Evolutionary conservation across 2,797 vertebrate species (phyloP).

Genomic region (Chanos chanos): DNA sequence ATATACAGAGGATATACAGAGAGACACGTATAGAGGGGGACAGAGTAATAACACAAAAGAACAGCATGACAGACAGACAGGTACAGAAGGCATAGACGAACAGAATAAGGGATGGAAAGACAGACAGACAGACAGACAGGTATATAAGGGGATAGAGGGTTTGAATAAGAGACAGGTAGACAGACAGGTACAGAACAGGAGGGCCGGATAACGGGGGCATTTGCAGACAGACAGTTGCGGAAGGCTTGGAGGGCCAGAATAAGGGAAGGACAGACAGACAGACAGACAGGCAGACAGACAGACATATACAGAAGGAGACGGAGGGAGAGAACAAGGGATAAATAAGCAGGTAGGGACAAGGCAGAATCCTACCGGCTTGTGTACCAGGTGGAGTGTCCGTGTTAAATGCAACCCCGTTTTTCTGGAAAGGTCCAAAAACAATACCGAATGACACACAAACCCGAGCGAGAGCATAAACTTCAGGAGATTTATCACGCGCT

Average conservation of each 20-base stretch:
- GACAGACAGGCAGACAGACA: not conserved
- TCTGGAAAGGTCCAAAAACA: constrained; percentile 39
- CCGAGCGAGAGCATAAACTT: not conserved
- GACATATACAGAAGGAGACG: not conserved
- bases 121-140: not conserved
- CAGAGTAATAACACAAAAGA: too few species aligned
- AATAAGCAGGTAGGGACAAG: too few species aligned
- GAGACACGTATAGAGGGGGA: too few species aligned
- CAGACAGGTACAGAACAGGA: not conserved
- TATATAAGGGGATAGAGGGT: too few species aligned
- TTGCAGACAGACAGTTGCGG: too few species aligned
- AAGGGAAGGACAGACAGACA: not conserved
- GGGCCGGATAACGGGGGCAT: too few species aligned
- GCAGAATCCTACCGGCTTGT: constrained; percentile 53
- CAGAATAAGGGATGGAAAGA: too few species aligned
- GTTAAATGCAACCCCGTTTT: constrained; percentile 48
- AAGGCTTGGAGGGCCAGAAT: not conserved
- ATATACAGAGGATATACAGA: too few species aligned
- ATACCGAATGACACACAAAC: not conserved
- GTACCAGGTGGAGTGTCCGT: constrained; percentile 50
- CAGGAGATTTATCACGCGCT: constrained; percentile 4
- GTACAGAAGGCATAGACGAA: constrained; percentile 1
- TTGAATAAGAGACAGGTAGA: not conserved
- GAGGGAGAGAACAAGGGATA: not conserved
- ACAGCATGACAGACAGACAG: not conserved